phyloP scores from a whole-genome alignment of 2,888 invertebrate species.

The Noctuana brunneofusca region DNA sequence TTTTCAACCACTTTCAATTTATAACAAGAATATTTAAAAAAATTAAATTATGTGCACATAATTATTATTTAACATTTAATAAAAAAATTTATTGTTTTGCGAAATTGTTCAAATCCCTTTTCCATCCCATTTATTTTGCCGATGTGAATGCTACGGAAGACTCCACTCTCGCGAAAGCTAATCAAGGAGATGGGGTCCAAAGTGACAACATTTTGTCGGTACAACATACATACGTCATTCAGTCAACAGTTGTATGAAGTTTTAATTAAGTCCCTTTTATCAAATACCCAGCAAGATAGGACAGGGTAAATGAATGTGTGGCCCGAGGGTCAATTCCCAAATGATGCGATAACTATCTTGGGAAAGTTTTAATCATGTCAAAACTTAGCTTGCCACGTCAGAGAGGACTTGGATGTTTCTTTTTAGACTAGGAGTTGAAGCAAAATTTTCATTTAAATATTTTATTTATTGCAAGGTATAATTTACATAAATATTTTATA shows the following conservation, averaged over 20 bases:
- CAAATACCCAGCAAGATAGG: slow-evolving; percentile 53
- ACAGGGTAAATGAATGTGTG: slow-evolving; percentile 49
- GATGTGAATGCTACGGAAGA: slow-evolving; percentile 1
- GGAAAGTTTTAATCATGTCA: slow-evolving; percentile 70
- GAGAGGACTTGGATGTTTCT: slow-evolving; percentile 57
- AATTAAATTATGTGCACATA: no score
- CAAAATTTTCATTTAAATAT: not conserved
- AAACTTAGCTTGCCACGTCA: slow-evolving; percentile 69
- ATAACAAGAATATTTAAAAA: no score
- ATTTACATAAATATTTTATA: no score
- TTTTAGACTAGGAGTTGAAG: slow-evolving; percentile 3
- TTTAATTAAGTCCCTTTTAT: slow-evolving; percentile 72
- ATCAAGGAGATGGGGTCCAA: slow-evolving; percentile 49
- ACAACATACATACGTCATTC: slow-evolving; percentile 26
- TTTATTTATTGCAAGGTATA: not conserved
- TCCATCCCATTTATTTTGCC: not conserved
- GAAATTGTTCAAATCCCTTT: not conserved
- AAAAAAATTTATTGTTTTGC: not conserved
- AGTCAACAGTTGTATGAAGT: slow-evolving; percentile 55
- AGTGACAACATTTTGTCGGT: slow-evolving; percentile 42
- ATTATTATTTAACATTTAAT: not conserved
- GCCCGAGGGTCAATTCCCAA: slow-evolving; percentile 57
- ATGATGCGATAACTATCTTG: slow-evolving; percentile 72
- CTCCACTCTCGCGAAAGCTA: slow-evolving; percentile 36
- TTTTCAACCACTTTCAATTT: no score